Conservation (phyloP, 2,888 invertebrate genomes). For the Tillus elongatus region DNA sequence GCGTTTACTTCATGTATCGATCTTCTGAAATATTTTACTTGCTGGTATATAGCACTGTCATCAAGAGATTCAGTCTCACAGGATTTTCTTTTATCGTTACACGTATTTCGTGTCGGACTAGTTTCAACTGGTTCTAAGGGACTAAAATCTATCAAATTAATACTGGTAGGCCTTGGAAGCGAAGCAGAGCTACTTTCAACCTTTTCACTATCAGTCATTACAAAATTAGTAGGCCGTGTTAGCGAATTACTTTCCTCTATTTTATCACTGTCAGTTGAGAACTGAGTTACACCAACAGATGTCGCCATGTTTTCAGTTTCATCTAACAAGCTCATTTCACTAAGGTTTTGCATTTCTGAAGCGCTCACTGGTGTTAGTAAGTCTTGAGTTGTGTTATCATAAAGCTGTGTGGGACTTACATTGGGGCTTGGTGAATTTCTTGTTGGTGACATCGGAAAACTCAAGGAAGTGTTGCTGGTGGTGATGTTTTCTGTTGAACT, state of each 20-base stretch:
- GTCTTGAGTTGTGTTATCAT: constrained; percentile 20
- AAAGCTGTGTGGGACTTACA: constrained; percentile 33
- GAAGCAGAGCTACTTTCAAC: no score
- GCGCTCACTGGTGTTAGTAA: constrained; percentile 21
- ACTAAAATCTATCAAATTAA: constrained; percentile 36
- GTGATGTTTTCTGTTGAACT: constrained; percentile 36
- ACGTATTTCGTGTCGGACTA: constrained; percentile 12
- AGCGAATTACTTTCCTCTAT: constrained; percentile 13
- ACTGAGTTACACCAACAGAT: constrained; percentile 19
- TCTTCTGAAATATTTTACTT: constrained; percentile 62
- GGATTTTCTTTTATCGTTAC: constrained; percentile 36
- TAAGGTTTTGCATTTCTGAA: constrained; percentile 23
- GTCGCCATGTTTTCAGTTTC: constrained; percentile 12
- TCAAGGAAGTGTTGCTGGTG: constrained; percentile 42
- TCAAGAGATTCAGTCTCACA: constrained; percentile 32
- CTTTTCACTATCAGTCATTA: constrained; percentile 16
- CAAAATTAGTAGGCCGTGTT: background rate
- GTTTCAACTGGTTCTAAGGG: constrained; percentile 15
- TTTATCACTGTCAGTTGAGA: constrained; percentile 11
- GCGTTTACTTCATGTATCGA: constrained; percentile 69
- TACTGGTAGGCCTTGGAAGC: constrained; percentile 24
- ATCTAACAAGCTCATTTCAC: constrained; percentile 21
- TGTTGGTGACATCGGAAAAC: constrained; percentile 33
- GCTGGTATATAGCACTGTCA: constrained; percentile 57
- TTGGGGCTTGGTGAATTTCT: constrained; percentile 34